phyloP scores from a whole-genome alignment of 2,888 invertebrate species.

The Crossocerus cetratus region DNA sequence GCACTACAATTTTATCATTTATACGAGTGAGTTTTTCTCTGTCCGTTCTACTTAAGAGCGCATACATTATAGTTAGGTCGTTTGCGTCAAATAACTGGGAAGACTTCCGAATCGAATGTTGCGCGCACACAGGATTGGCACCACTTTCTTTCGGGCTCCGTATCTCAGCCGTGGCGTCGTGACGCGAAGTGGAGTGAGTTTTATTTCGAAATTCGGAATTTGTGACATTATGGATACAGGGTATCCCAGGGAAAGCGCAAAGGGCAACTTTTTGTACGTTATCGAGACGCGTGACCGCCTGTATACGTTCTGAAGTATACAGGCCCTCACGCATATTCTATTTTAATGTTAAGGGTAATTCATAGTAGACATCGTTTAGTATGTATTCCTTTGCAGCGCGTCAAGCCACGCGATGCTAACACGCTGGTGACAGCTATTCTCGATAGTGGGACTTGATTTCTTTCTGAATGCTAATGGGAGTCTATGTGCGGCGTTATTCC shows the following conservation, averaged over 20 bases:
- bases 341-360: conserved; percentile 17
- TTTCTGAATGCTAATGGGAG: conserved; percentile 6
- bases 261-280: conserved; percentile 26
- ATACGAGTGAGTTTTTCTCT: conserved; percentile 51
- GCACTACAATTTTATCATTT: conserved; percentile 46
- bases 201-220: conserved; percentile 1
- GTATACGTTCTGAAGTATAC: conserved; percentile 11
- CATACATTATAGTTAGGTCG: conserved; percentile 32
- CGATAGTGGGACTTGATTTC: conserved; percentile 23
- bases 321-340: conserved; percentile 2
- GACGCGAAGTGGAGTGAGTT: not conserved
- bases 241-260: conserved; percentile 44
- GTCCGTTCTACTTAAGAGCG: conserved; percentile 34
- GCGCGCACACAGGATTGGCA: conserved; percentile 3
- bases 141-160: not conserved
- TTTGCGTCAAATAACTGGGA: conserved; percentile 38
- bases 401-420: conserved; percentile 20
- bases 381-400: conserved; percentile 33
- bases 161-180: not conserved
- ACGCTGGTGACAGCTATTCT: conserved; percentile 34
- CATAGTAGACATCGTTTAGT: conserved; percentile 27
- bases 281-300: not conserved
- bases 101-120: conserved; percentile 12
- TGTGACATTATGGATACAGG: conserved; percentile 39
- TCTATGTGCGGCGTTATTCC: conserved; percentile 14